Base-by-base conservation (phyloP, 2,888 invertebrate genomes). In the Sinhomidia bicolor region DNA sequence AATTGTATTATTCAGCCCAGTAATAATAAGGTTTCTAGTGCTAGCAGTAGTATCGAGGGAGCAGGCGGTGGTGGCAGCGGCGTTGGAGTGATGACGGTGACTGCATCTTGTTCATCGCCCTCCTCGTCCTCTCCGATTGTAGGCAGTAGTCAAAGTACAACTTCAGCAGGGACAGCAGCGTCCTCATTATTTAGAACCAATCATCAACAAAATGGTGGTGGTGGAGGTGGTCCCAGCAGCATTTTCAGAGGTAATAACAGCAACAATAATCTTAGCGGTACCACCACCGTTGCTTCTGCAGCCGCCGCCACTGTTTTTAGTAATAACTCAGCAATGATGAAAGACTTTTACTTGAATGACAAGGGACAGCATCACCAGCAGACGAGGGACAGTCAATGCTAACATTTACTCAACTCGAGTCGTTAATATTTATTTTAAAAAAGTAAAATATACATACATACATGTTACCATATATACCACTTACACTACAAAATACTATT, bases 301-400 rank as follows among this genome's bases (percentile, higher is more conserved):
- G 81, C 47, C 29, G 60, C 57, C 14, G 79, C 85, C 54, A 86
- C 80, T 23, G 85, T 86, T n/a, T 79, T 86, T 51, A 86, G 62
- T 79, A 86, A 86, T 80, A 86, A 86, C 80, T 85, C 85, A 36
- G 85, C 85, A 54, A 57, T 65, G 54, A 36, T 83, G 85, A 86
- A 86, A 86, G 85, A 86, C 85, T 79, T 41, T 68, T 86, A 68
- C 65, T 62, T 86, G 79, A 86, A 86, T 86, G 85, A 80, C 79
- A 86, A 80, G 51, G 79, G 85, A 71, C 78, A 65, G 1, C 65
- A 47, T 81, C 81, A 81, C 65, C 51, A 36, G n/a, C 83, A 47
- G 9, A 6, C 10, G 32, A 9, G 83, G 10, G 85, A 86, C 60
- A 79, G 79, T 71, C 65, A 79, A 71, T 86, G 85, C 80, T 86